Base-by-base conservation (phyloP, 2,113 vertebrate species). In the Columba livia region DNA sequence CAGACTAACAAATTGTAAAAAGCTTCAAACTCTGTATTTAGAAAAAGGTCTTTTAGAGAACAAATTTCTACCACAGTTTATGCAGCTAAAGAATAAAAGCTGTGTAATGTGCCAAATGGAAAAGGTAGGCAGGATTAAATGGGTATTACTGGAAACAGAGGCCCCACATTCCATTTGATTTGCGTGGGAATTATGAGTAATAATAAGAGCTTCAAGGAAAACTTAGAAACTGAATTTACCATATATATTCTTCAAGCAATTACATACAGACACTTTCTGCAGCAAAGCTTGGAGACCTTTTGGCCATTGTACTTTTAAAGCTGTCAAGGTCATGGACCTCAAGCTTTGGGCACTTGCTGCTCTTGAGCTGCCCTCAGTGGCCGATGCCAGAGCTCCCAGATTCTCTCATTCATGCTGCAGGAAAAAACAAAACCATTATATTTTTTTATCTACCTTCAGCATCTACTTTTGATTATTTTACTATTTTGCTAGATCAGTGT, bases 291-390 rank as follows among this genome's bases (percentile, higher is more conserved):
- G 34, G 40, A 54, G 58, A 11, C 1, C 6, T 75, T 65, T n/a
- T 65, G 58, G 50, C 18, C 23, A 50, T 21, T 28, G 21, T 28
- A 29, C 8, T 51, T 23, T 58, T 29, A 6, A 50, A 60, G 13
- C 8, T 38, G 42, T 34, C 0, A 0, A 34, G 29, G 38, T 51
- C 1, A 3, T 28, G 15, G 21, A 32, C 26, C 42, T 82, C 78
- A 57, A 48, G 23, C 51, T 2, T 1, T 48, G 1, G 3, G 34
- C 20, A 16, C 29, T 61, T 3, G 1, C 10, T 79, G 36, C 20
- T 42, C 24, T 51, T 64, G 38, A 38, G 56, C 38, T 50, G 23
- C 54, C 38, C 24, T 20, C 11, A 5, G 26, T 50, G 69, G 57
- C 65, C 28, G 25, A 20, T 36, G 62, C 48, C 71, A 56, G 53